Evolutionary conservation across 2,888 invertebrate species (phyloP), one percentile per base, ranked within the genome.

Genomic region (Beris morrisii): DNA sequence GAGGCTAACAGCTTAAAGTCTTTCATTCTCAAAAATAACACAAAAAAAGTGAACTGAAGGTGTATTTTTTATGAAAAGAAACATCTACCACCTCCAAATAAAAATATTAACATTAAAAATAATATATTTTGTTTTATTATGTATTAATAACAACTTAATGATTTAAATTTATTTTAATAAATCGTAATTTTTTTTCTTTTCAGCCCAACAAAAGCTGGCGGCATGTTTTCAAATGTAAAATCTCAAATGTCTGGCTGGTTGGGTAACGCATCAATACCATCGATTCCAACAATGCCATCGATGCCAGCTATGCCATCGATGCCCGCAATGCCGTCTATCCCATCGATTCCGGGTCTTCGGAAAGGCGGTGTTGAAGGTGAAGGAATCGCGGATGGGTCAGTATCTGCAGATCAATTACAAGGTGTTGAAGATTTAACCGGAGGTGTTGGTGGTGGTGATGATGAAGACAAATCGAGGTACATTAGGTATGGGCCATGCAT

Each of bases 391-490:
- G 83, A 84, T 66, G 81, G 79, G 65, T 83, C 70, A 66, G 83
- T 85, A 69, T 77, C 81, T 6, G 75, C 82, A 4, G 82, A 83
- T 68, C 79, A 82, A 3, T 80, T 79, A 13, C 81, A 83, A 45
- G 73, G 82, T 66, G 75, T 73, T 70, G 66, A 53, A 46, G 46
- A 48, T 44, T 46, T 32, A 48, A 53, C 32, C 30, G 22, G 43
- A 45, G 71, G 69, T 66, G 75, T 73, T 71, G 76, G 74, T 72
- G 77, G 75, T 76, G 76, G 74, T 80, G 92, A 93, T 75, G 92
- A 93, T 82, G 93, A 93, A 81, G 92, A 92, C 83, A 91, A 92
- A 84, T 91, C 91, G 82, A 91, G 91, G 91, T 91, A 87, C 83
- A 86, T 83, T 86, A 87, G 86, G 86, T 87, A 87, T 84, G 86